Base-by-base conservation (phyloP, 2,888 invertebrate genomes). In the Chrysina gloriosa region DNA sequence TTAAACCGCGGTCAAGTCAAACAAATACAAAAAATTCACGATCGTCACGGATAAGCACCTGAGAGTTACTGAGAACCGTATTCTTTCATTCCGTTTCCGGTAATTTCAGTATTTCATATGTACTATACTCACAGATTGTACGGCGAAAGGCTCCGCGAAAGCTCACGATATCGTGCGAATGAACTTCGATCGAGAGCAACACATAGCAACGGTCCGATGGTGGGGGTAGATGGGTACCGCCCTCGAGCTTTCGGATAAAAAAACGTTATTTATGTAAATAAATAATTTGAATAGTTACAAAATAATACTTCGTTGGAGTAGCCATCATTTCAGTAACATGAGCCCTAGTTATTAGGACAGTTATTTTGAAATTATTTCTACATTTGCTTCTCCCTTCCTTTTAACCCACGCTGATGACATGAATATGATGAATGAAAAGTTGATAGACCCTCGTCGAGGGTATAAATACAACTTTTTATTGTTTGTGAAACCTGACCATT, bases 161-260 rank as follows among this genome's bases (percentile, higher is more conserved):
- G 58, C 66, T 67, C 61, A 47, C 81, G 82, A 76, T 75, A 69
- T 72, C 71, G 47, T 69, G 74, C 82, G 82, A 82, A 72, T 70
- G 70, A 64, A 69, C 73, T 82, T 82, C 82, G 81, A 82, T 82
- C 82, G 78, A 71, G 74, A 80, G 80, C 81, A 80, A 80, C 81
- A 81, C 81, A 80, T 81, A 80, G 81, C 81, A 81, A 82, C 81
- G 74, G 73, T 70, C 23, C 42, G 50, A 27, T 27, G 58, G 58
- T 61, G 58, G 58, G 58, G 27, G 25, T 58, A 23, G 27, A 69
- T 73, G 77, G 77, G 76, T 76, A 71, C 75, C 77, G 76, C 77
- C 77, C 77, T 76, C 76, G 56, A 67, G 69, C 69, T 70, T 69
- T 56, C 42, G 69, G 72, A 70, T 71, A 65, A 27, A 27, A 61